Evolutionary conservation across 2,888 invertebrate species (phyloP).

Genomic region (Herminia tarsipennalis): DNA sequence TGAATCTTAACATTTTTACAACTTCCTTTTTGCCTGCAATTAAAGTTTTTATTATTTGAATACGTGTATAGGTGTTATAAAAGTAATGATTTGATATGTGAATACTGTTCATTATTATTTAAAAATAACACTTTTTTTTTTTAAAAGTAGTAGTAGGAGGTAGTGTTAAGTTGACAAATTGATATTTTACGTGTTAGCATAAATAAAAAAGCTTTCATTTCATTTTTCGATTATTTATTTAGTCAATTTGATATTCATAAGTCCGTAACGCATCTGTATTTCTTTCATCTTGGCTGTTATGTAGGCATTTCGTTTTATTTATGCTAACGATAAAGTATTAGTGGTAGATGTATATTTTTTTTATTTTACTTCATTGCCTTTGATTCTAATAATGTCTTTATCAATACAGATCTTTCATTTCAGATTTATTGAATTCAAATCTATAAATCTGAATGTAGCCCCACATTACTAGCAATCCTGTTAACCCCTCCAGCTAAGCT

Average conservation of each 20-base stretch:
- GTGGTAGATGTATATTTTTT: background rate
- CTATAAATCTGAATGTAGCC: too few species aligned
- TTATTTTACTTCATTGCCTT: background rate
- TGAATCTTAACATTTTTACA: slow-evolving; percentile 31
- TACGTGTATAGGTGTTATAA: slow-evolving; percentile 29
- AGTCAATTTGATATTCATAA: background rate
- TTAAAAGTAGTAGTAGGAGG: too few species aligned
- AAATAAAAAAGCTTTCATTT: background rate
- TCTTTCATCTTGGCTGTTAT: background rate
- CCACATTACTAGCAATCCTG: too few species aligned
- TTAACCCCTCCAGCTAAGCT: too few species aligned
- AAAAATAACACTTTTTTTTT: background rate
- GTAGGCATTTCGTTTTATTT: background rate
- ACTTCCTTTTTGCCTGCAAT: slow-evolving; percentile 36
- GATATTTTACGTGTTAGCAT: too few species aligned
- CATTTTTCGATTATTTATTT: background rate
- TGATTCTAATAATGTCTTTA: background rate
- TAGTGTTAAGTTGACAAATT: too few species aligned
- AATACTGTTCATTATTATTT: slow-evolving; percentile 16
- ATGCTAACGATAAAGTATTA: background rate
- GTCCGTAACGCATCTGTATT: background rate
- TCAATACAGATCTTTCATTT: background rate
- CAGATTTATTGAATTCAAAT: too few species aligned
- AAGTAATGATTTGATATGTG: slow-evolving; percentile 31
- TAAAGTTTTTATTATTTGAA: slow-evolving; percentile 31